Conservation (phyloP, 1,140 invertebrate species). For the Gryllus bimaculatus region DNA sequence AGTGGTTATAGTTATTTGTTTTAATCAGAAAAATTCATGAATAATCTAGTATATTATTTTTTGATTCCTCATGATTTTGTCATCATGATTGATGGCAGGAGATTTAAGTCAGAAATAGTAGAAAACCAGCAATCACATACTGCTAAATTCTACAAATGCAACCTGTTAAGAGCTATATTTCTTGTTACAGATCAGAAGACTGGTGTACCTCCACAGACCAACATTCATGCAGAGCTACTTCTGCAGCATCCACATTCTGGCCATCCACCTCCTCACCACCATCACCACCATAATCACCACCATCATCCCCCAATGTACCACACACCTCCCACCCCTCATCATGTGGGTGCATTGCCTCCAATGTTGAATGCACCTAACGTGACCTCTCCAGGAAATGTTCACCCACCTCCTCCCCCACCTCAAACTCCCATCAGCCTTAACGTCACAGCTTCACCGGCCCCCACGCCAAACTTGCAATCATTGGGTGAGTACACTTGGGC, state of each 20-base stretch:
- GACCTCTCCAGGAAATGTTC: conserved; percentile 27
- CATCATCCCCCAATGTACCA: conserved; percentile 14
- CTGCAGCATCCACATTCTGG: conserved; percentile 32
- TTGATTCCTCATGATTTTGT: background rate
- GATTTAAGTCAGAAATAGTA: too few species aligned
- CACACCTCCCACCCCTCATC: conserved; percentile 8
- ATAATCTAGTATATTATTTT: background rate
- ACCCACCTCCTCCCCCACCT: background rate
- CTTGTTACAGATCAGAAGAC: conserved; percentile 34
- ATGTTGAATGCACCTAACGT: conserved; percentile 26
- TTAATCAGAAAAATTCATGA: background rate
- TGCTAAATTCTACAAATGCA: too few species aligned
- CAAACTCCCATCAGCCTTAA: conserved; percentile 12
- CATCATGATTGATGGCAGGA: background rate
- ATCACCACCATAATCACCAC: conserved; percentile 11
- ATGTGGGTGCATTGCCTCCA: background rate
- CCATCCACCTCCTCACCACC: conserved; percentile 14
- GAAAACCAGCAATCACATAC: too few species aligned
- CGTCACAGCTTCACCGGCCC: conserved; percentile 6
- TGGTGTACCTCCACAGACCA: conserved; percentile 24
- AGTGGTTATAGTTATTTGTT: background rate
- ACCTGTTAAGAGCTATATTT: background rate
- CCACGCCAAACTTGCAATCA: background rate
- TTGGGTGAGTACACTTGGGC: conserved; percentile 12
- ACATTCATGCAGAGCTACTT: conserved; percentile 34